Evolutionary conservation across 2,797 vertebrate genomes (phyloP), one percentile per base, ranked within the genome.

Genomic region (Clamator glandarius): DNA sequence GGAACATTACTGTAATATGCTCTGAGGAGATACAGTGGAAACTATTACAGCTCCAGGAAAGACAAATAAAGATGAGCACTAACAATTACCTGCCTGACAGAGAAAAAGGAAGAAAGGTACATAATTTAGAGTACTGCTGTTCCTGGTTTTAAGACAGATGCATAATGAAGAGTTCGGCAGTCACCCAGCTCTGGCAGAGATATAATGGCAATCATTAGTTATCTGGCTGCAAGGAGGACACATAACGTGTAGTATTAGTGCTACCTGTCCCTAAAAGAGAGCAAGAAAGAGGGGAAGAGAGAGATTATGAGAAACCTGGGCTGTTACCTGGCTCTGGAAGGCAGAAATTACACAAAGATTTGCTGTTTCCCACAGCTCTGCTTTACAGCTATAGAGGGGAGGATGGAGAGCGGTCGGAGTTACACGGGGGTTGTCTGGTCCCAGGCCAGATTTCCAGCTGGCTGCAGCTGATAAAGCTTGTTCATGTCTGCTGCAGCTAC

Each of bases 11-110:
- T 48, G 74, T 94, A 89, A 93, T 69, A 92, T 96, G 69, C 75
- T 81, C 89, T 84, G 78, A 96, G 44, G 36, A 93, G 87, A 76
- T 84, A 95, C 89, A 96, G 67, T 91, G 92, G 91, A 96, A 97
- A 94, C 78, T 73, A 91, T 89, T 87, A 84, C 67, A 88, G 84
- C 75, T 91, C 66, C 72, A 89, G 87, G 86, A 96, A 96, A 96
- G 86, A 93, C 68, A 88, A 61, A 92, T 79, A 91, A 88, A 93
- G 80, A 94, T 90, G 75, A 89, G 66, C 51, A 78, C 39, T 95
- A 93, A 93, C 54, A 92, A 88, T 96, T 82, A 92, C 92, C 86
- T 79, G 50, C 89, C 78, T 96, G 75, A 62, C 66, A 93, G 87
- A 93, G 81, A 66, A 79, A 84, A 92, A 84, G 62, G 74, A 92